Evolutionary conservation across 2,113 vertebrate genomes (phyloP).

Genomic region (Scortum barcoo): DNA sequence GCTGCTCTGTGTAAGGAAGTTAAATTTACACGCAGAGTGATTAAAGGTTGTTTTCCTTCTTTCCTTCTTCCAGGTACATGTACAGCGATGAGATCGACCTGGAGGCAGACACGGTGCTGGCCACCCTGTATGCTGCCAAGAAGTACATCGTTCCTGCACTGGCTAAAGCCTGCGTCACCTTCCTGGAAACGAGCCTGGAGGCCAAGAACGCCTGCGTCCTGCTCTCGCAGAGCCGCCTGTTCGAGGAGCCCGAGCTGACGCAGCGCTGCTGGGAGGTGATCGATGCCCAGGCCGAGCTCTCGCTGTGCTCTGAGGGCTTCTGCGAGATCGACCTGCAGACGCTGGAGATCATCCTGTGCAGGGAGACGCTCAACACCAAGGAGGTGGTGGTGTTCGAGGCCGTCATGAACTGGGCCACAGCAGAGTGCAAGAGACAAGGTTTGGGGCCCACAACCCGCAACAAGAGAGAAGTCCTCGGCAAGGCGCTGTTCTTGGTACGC

Average conservation of each 20-base stretch:
- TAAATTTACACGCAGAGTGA: not conserved
- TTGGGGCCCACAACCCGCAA: constrained; percentile 85
- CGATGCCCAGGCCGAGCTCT: constrained; percentile 96
- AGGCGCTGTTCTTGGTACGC: constrained; percentile 92
- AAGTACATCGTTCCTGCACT: constrained; percentile 97
- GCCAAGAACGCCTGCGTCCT: constrained; percentile 96
- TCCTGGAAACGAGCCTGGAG: constrained; percentile 96
- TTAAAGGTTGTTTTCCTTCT: not conserved
- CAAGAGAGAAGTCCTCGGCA: constrained; percentile 90
- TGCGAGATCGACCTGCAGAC: constrained; percentile 94
- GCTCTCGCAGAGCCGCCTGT: constrained; percentile 97
- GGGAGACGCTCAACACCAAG: constrained; percentile 95
- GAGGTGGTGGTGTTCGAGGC: constrained; percentile 95
- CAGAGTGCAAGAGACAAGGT: constrained; percentile 92
- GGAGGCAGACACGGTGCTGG: constrained; percentile 96
- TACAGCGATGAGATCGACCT: constrained; percentile 98
- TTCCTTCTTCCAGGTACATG: constrained; percentile 88
- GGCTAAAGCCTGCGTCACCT: constrained; percentile 94
- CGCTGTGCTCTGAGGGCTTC: constrained; percentile 94
- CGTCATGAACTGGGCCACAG: constrained; percentile 91
- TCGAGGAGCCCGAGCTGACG: constrained; percentile 95
- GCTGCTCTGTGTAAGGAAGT: not conserved
- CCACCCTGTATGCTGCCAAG: constrained; percentile 96
- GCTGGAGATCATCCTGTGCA: constrained; percentile 91
- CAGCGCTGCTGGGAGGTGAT: constrained; percentile 99